Percentiles rank a stretch among this genome's conserved stretches.
Evolutionary conservation across 2,113 vertebrate genomes (phyloP).

Genomic region (Aleadryas rufinucha): DNA sequence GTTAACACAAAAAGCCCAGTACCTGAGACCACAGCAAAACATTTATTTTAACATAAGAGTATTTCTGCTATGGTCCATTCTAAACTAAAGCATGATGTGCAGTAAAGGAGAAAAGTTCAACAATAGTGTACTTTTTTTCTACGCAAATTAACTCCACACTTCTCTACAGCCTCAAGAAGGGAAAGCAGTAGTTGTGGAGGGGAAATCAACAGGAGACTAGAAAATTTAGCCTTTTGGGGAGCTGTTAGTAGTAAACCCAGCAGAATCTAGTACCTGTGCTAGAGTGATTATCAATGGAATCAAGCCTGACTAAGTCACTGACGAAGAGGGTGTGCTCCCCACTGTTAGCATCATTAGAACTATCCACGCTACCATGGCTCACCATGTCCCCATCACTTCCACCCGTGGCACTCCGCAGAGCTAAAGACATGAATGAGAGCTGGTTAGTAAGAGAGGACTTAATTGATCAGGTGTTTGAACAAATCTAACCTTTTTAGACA

Average conservation of each 20-base stretch:
- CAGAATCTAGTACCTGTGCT: conserved; percentile 83
- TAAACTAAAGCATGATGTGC: not conserved
- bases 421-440: conserved; percentile 69
- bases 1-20: not conserved
- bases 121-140: not conserved
- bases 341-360: conserved; percentile 83
- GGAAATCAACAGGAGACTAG: conserved; percentile 2
- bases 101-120: not conserved
- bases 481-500: conserved; percentile 13
- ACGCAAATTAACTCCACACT: not conserved
- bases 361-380: conserved; percentile 88
- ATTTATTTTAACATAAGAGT: not conserved
- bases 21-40: not conserved
- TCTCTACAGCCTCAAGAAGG: not conserved
- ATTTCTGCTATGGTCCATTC: not conserved
- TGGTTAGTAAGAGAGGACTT: conserved; percentile 53
- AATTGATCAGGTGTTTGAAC: not conserved
- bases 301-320: conserved; percentile 76
- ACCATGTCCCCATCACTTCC: conserved; percentile 82
- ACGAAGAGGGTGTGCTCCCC: conserved; percentile 82
- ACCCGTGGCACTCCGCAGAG: conserved; percentile 64
- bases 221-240: conserved; percentile 2
- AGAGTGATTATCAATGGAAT: conserved; percentile 79
- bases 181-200: not conserved
- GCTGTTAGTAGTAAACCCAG: conserved; percentile 57